phyloP scores from a whole-genome alignment of 1,140 invertebrate genomes.

The Lepidurus apus region DNA sequence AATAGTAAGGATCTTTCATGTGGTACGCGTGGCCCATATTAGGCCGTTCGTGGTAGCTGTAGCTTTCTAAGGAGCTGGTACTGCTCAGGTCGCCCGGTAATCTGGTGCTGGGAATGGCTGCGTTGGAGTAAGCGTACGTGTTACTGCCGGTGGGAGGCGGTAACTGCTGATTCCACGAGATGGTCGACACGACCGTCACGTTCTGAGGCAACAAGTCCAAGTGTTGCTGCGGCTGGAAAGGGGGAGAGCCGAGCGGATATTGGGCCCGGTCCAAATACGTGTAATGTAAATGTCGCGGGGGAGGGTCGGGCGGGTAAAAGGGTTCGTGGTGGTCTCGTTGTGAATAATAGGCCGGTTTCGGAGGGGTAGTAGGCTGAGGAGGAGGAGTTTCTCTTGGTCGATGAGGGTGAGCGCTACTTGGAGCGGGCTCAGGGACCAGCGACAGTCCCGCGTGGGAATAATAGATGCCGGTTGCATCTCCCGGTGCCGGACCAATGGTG shows the following conservation, averaged over 20 bases:
- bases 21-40: not conserved
- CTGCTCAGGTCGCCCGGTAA: no score
- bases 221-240: not conserved
- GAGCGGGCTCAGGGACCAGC: not conserved
- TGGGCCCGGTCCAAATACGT: not conserved
- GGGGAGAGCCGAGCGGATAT: not conserved
- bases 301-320: not conserved
- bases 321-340: not conserved
- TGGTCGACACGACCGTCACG: not conserved
- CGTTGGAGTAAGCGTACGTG: not conserved
- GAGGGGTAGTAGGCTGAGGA: not conserved
- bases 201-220: slow-evolving; percentile 6
- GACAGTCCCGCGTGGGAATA: not conserved
- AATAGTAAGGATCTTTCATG: not conserved
- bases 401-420: not conserved
- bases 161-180: not conserved
- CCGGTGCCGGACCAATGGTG: not conserved
- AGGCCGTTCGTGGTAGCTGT: not conserved
- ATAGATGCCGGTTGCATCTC: not conserved
- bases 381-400: not conserved
- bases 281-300: slow-evolving; percentile 14
- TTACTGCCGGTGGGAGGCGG: not conserved
- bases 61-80: not conserved
- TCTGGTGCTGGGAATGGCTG: not conserved
- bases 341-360: not conserved